A percentile compares a stretch with the other conserved stretches of the same genome.
phyloP scores from a whole-genome alignment of 2,888 invertebrate genomes.

The Yponomeuta malinellus region DNA sequence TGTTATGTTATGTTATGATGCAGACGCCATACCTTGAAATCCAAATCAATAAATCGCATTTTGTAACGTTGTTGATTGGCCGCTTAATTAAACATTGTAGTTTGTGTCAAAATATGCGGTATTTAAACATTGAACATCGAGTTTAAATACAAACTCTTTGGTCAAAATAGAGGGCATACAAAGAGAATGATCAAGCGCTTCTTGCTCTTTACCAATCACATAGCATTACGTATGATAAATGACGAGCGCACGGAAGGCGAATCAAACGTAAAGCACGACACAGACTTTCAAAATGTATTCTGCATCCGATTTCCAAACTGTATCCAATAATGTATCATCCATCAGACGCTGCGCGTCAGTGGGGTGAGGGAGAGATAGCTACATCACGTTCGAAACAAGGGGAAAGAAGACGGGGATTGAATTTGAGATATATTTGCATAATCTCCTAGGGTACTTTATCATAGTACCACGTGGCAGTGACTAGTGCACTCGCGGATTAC shows the following conservation, averaged over 20 bases:
- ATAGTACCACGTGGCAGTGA: conserved; percentile 75
- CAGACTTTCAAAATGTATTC: conserved; percentile 56
- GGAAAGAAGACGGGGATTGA: conserved; percentile 47
- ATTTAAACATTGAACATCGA: too few relatives aligned
- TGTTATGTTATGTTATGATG: too few relatives aligned
- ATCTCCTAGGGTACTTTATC: conserved; percentile 74
- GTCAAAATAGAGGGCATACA: not conserved
- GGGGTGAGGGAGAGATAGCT: conserved; percentile 54
- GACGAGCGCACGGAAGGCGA: conserved; percentile 14
- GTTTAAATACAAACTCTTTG: not conserved
- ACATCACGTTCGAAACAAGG: conserved; percentile 30
- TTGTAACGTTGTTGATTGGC: not conserved
- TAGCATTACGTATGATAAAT: conserved; percentile 6
- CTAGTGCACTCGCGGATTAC: conserved; percentile 73
- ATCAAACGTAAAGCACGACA: conserved; percentile 33
- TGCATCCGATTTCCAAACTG: conserved; percentile 71
- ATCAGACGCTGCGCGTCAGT: conserved; percentile 63
- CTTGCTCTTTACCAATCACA: not conserved
- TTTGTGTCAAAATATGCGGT: too few relatives aligned
- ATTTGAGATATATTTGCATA: conserved; percentile 71
- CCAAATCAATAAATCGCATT: not conserved
- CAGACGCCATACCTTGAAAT: too few relatives aligned
- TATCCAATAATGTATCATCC: conserved; percentile 75
- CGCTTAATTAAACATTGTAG: too few relatives aligned
- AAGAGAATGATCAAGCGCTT: not conserved